These are phyloP conservation scores for Aphaenogaster rudis DNA, from an alignment of 1,140 invertebrate genomes.

Conservation along the genomic window DNA sequence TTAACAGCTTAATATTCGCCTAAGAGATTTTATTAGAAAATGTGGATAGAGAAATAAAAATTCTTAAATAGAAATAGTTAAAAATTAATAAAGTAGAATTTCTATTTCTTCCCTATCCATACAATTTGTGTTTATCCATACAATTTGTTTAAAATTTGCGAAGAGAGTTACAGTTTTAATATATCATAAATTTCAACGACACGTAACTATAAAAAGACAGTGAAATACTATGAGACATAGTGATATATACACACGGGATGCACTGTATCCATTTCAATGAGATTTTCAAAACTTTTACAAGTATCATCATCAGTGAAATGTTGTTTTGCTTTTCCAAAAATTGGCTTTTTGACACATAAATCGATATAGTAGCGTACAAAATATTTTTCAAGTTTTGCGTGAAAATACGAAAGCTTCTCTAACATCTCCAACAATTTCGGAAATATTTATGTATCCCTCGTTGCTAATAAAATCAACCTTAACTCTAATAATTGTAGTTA, in stretches of 20 bases:
- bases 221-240: conserved; percentile 4
- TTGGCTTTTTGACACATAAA: conserved; percentile 27
- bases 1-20: neutral
- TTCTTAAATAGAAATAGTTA: no score
- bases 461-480: neutral
- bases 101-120: neutral
- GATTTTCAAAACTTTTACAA: conserved; percentile 25
- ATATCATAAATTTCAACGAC: neutral
- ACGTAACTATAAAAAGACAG: conserved; percentile 4
- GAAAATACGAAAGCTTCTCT: neutral
- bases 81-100: neutral
- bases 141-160: neutral
- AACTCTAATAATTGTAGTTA: neutral
- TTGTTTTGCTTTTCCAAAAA: conserved; percentile 15
- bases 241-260: neutral
- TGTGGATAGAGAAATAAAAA: neutral
- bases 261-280: conserved; percentile 11
- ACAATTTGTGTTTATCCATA: neutral
- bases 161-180: neutral
- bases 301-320: conserved; percentile 28
- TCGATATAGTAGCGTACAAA: neutral
- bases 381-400: conserved; percentile 33
- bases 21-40: neutral
- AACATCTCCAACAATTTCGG: neutral
- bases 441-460: neutral